A percentile compares a stretch with the other conserved stretches of the same genome.
Conservation (phyloP, 1,140 invertebrate species). For the Thaumetopoea pityocampa region DNA sequence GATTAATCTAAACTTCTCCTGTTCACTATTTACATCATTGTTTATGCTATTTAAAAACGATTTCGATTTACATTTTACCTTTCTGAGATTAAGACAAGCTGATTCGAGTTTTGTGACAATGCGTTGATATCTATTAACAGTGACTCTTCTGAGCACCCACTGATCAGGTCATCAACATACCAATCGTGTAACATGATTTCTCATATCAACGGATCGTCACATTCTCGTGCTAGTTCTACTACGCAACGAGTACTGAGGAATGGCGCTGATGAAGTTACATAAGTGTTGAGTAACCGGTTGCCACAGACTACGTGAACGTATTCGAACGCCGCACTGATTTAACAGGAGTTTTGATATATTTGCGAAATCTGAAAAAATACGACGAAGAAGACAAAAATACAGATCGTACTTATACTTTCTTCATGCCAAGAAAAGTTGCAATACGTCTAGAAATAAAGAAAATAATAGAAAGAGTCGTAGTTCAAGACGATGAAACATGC, state of each 20-base stretch:
- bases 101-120: background rate
- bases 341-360: too few relatives aligned
- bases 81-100: background rate
- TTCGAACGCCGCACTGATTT: too few relatives aligned
- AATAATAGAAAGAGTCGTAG: too few relatives aligned
- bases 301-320: too few relatives aligned
- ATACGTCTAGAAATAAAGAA: too few relatives aligned
- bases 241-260: background rate
- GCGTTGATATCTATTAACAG: background rate
- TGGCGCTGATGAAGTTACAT: background rate
- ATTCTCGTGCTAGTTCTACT: background rate
- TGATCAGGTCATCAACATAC: background rate
- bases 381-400: too few relatives aligned
- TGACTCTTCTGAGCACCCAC: too few relatives aligned
- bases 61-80: background rate
- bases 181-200: constrained; percentile 3
- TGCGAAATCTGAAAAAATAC: too few relatives aligned
- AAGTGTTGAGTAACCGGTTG: too few relatives aligned
- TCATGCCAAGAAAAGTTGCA: too few relatives aligned
- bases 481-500: too few relatives aligned
- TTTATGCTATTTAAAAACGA: background rate
- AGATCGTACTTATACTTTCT: too few relatives aligned
- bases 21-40: background rate
- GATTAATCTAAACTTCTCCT: background rate
- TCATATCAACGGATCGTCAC: background rate